phyloP scores from a whole-genome alignment of 2,888 invertebrate genomes.

The Pherbina coryleti region DNA sequence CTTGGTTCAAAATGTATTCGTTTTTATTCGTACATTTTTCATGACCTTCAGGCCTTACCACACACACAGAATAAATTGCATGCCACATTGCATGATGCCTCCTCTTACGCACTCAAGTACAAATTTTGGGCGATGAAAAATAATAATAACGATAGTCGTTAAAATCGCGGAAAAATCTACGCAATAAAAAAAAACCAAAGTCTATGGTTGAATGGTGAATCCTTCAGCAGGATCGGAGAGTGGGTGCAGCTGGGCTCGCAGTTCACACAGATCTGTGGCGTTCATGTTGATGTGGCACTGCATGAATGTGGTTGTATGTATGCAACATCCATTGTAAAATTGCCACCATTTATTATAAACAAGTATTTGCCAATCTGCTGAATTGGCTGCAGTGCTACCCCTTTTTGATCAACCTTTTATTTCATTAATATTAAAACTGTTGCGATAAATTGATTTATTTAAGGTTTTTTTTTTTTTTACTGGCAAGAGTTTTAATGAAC shows the following conservation, averaged over 20 bases:
- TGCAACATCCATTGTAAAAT: constrained; percentile 1
- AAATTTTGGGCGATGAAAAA: neutral
- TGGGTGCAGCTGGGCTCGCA: neutral
- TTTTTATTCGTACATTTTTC: neutral
- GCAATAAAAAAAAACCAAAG: constrained; percentile 5
- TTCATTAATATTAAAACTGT: constrained; percentile 14
- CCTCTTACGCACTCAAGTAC: neutral
- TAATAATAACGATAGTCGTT: constrained; percentile 17
- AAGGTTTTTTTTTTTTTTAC: neutral
- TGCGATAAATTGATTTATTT: constrained; percentile 14
- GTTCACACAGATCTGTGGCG: neutral
- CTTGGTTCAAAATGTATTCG: neutral
- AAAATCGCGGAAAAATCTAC: neutral
- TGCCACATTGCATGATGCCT: too few species aligned
- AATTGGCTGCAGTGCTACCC: neutral
- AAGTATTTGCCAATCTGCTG: neutral
- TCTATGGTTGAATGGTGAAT: neutral
- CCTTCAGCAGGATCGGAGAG: too few species aligned
- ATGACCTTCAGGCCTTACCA: neutral
- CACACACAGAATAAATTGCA: too few species aligned
- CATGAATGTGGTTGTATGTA: neutral
- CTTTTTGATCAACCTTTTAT: neutral
- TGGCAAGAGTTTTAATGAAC: neutral
- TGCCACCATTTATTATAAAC: neutral
- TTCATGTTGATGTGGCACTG: neutral